These are phyloP conservation scores for Saccostrea cuccullata DNA, from an alignment of 1,140 invertebrate species.

Conservation along the genomic window DNA sequence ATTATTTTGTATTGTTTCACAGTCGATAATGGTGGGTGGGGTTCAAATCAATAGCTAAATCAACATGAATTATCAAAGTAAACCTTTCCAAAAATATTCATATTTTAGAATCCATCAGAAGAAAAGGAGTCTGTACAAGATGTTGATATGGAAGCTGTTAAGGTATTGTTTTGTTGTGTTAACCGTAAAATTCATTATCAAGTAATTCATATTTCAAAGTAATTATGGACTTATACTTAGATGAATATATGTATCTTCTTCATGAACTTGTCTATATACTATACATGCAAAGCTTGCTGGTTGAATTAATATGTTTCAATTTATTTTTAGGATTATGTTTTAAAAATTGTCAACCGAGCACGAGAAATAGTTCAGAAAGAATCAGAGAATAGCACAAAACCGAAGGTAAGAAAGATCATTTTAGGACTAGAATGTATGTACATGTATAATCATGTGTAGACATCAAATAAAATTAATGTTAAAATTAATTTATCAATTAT, in stretches of 20 bases:
- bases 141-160: not conserved
- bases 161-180: not conserved
- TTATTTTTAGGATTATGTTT: conserved; percentile 20
- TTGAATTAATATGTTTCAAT: not conserved
- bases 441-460: not conserved
- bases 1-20: no score
- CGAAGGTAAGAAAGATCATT: not conserved
- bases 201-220: not conserved
- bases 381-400: not conserved
- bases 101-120: not conserved
- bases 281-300: no score
- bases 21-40: no score
- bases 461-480: not conserved
- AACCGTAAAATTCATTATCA: not conserved
- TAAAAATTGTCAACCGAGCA: not conserved
- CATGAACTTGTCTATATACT: no score
- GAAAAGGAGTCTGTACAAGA: not conserved
- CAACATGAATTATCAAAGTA: no score
- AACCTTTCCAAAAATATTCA: not conserved
- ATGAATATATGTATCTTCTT: no score
- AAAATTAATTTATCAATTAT: not conserved
- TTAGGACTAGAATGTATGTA: not conserved
- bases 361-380: conserved; percentile 16
- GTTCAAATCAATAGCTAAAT: no score
- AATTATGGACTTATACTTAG: not conserved